Conservation (phyloP, 2,113 vertebrate genomes). For the Oreochromis spilurus region DNA sequence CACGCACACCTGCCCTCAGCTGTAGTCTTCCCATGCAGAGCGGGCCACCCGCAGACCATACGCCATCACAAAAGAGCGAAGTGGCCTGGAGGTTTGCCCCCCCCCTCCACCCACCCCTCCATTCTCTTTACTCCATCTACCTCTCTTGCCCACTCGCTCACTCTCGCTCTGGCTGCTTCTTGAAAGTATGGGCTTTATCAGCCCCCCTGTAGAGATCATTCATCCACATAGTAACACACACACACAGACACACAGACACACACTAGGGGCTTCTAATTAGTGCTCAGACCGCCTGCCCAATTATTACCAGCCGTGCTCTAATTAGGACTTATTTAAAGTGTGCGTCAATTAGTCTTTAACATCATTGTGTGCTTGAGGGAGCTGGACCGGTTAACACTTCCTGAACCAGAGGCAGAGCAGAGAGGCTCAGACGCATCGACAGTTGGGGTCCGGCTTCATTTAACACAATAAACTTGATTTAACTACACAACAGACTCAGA, state of each 20-base stretch:
- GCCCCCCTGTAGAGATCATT: constrained; percentile 81
- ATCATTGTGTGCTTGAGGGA: constrained; percentile 69
- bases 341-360: constrained; percentile 80
- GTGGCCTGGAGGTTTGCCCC: neutral
- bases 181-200: constrained; percentile 79
- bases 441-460: neutral
- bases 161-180: constrained; percentile 51
- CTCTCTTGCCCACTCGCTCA: neutral
- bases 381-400: constrained; percentile 37
- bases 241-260: constrained; percentile 68
- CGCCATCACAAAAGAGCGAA: constrained; percentile 77
- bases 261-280: constrained; percentile 77
- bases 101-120: constrained; percentile 35
- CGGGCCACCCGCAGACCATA: constrained; percentile 83
- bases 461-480: neutral
- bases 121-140: neutral
- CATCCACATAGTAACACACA: constrained; percentile 70
- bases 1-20: constrained; percentile 41
- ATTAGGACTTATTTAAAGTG: constrained; percentile 86
- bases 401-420: neutral
- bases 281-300: constrained; percentile 83
- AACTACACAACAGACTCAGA: neutral
- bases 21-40: constrained; percentile 72
- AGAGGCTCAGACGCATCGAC: neutral
- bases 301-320: constrained; percentile 85